Evolutionary conservation across 2,113 vertebrate genomes (phyloP), one percentile per base, ranked within the genome.

Genomic region (Cryptomyrus ogoouensis): DNA sequence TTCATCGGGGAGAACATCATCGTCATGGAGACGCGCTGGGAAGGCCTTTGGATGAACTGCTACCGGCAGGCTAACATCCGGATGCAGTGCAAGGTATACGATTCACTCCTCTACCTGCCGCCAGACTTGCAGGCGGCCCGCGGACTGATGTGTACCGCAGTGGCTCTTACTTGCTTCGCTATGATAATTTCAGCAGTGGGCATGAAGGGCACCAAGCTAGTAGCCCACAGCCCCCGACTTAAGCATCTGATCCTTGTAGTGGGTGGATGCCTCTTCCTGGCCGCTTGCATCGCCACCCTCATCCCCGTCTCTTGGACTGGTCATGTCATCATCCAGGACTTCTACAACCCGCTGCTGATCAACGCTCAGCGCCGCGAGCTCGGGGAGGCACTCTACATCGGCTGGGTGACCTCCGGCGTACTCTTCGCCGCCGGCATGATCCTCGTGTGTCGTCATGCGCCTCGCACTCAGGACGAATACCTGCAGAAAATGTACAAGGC

Each of bases 21-120:
- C 15, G 93, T 95, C 27, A 94, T 96, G 93, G 96, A 97, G 93
- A 95, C 94, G 0, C 96, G 96, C 50, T 99, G 98, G 97, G 98
- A 99, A 93, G 98, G 98, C 1, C 92, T 99, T 77, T 99, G 98
- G 98, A 98, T 98, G 97, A 97, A 96, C 94, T 99, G 98, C 91
- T 89, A 95, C 91, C 95, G 96, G 46, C 98, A 99, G 70, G 95
- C 96, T 89, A 97, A 96, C 91, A 93, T 96, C 91, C 92, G 96
- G 47, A 93, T 98, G 94, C 97, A 98, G 92, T 99, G 98, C 86
- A 98, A 98, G 92, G 95, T 97, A 90, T 97, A 99, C 0, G 94
- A 95, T 39, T 98, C 98, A 0, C 10, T 97, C 88, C 93, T 99
- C 91, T 97, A 93, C 44, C 97, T 99, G 8, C 96, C 97, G 0